These are phyloP conservation scores for Prunella himalayana DNA, from an alignment of 2,113 vertebrate genomes.

Conservation along the genomic window DNA sequence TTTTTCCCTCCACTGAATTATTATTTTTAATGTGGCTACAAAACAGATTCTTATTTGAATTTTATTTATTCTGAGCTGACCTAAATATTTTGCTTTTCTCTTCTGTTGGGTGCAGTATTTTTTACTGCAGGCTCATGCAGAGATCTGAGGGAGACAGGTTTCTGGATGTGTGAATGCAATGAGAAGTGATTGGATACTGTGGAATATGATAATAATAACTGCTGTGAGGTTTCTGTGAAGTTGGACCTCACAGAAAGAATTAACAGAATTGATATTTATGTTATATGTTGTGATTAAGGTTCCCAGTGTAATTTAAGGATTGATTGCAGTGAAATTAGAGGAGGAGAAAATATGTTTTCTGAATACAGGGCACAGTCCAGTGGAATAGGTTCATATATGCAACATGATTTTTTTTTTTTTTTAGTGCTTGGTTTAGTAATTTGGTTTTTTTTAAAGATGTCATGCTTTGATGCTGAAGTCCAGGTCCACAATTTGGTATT, in stretches of 20 bases:
- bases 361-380: neutral
- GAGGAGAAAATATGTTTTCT: neutral
- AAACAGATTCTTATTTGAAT: neutral
- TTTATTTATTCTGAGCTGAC: slow-evolving; percentile 21
- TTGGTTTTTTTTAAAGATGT: neutral
- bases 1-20: neutral
- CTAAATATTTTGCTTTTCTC: slow-evolving; percentile 38
- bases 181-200: neutral
- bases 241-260: neutral
- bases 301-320: neutral
- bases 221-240: neutral
- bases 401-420: neutral
- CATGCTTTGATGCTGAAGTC: neutral
- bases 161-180: neutral
- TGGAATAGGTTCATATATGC: neutral
- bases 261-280: neutral
- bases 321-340: neutral
- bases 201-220: neutral
- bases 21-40: neutral
- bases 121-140: neutral
- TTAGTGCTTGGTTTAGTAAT: neutral
- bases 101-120: neutral
- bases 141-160: neutral
- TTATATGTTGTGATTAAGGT: neutral
- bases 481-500: neutral